Conservation (phyloP, 2,888 invertebrate genomes). For the Agrochola lota region DNA sequence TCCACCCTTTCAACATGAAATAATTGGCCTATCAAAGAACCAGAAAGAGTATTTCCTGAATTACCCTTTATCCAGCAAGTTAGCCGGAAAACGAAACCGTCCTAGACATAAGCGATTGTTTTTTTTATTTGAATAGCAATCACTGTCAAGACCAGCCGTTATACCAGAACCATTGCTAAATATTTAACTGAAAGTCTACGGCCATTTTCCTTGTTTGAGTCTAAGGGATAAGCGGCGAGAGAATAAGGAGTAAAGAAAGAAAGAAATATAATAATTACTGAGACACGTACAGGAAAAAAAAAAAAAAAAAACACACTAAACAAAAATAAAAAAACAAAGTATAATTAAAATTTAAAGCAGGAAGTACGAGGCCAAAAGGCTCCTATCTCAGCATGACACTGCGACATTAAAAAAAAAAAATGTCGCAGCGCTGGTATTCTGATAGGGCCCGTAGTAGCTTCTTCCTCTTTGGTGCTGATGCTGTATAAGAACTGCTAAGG, state of each 20-base stretch:
- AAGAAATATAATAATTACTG: no score
- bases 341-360: no score
- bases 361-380: no score
- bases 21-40: slow-evolving; percentile 11
- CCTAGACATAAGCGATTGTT: slow-evolving; percentile 53
- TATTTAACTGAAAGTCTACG: slow-evolving; percentile 81
- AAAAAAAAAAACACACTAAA: no score
- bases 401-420: no score
- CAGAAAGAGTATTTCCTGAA: slow-evolving; percentile 18
- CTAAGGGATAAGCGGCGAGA: slow-evolving; percentile 17
- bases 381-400: no score
- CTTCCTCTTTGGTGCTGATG: background rate
- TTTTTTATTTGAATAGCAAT: slow-evolving; percentile 79
- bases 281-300: no score
- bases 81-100: slow-evolving; percentile 13
- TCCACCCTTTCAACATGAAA: background rate
- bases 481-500: background rate
- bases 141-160: slow-evolving; percentile 80
- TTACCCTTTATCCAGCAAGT: slow-evolving; percentile 13
- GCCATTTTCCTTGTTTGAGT: slow-evolving; percentile 62
- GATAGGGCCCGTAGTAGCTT: no score
- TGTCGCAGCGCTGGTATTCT: no score
- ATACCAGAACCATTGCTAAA: slow-evolving; percentile 75
- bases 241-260: background rate
- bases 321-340: no score